phyloP scores from a whole-genome alignment of 2,797 vertebrate genomes.

The Helicolenus hilgendorfi region DNA sequence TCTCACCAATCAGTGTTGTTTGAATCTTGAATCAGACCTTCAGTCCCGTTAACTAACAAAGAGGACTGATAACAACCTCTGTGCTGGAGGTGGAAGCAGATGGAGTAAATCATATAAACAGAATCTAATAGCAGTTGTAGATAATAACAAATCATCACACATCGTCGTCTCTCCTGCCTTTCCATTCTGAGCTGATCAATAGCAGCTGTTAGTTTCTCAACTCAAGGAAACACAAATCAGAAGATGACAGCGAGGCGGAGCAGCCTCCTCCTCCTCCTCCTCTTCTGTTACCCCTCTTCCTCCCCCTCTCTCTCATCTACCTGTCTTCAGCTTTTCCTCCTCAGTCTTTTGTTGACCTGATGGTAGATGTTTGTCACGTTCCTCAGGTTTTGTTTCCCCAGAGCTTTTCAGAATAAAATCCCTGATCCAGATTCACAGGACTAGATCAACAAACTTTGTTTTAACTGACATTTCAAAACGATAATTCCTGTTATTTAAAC shows the following conservation, averaged over 20 bases:
- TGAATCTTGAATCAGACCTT: neutral
- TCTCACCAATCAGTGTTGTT: neutral
- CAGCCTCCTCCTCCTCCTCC: constrained; percentile 30
- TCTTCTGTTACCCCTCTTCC: neutral
- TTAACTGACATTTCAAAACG: neutral
- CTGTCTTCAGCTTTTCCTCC: constrained; percentile 4
- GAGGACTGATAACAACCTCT: neutral
- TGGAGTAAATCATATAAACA: neutral
- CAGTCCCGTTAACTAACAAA: neutral
- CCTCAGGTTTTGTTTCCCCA: neutral
- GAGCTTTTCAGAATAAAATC: constrained; percentile 17
- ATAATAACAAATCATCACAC: neutral
- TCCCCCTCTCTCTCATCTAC: neutral
- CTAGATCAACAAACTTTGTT: neutral
- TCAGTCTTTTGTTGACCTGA: neutral
- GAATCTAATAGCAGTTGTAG: neutral
- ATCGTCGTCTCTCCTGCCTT: neutral
- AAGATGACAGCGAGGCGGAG: constrained; percentile 41
- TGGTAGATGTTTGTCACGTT: neutral
- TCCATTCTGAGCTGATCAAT: neutral
- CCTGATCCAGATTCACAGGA: neutral
- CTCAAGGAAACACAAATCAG: neutral
- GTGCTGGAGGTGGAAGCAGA: neutral
- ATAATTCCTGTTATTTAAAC: neutral
- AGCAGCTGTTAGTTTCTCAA: neutral